These are phyloP conservation scores for Excalfactoria chinensis DNA, from an alignment of 2,113 vertebrate species.

Conservation along the genomic window DNA sequence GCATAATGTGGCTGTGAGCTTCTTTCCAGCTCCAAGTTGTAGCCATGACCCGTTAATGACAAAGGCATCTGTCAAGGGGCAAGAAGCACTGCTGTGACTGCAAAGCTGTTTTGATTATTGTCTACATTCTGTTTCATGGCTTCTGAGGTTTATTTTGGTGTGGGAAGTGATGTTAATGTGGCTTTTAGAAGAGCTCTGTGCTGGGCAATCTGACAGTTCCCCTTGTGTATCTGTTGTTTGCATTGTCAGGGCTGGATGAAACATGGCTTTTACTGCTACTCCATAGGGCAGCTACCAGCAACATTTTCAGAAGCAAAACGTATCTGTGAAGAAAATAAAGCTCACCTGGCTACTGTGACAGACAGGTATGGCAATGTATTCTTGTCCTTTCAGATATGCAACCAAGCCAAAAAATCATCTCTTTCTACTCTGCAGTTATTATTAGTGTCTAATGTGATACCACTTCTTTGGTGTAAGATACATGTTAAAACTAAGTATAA, in stretches of 20 bases:
- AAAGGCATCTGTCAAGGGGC: neutral
- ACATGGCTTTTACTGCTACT: constrained; percentile 87
- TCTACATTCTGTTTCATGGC: neutral
- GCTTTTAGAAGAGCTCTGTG: neutral
- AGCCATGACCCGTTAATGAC: rapidly evolving
- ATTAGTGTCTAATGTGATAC: no score
- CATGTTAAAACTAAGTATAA: neutral
- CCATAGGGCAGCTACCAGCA: constrained; percentile 78
- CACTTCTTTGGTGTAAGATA: neutral
- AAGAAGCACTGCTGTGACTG: neutral
- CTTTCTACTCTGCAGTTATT: neutral
- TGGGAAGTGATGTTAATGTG: neutral
- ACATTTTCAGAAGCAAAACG: constrained; percentile 85
- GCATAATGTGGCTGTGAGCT: rapidly evolving
- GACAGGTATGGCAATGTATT: constrained; percentile 81
- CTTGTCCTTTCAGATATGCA: neutral
- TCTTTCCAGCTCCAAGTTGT: neutral
- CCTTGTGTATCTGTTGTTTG: neutral
- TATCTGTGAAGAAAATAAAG: constrained; percentile 77
- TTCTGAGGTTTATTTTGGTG: neutral
- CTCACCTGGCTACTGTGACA: constrained; percentile 80
- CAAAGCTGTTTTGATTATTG: neutral
- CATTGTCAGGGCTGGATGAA: constrained; percentile 85
- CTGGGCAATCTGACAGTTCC: neutral
- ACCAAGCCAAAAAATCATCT: neutral